Conservation (phyloP, 2,113 vertebrate genomes). For the Phocoena phocoena region DNA sequence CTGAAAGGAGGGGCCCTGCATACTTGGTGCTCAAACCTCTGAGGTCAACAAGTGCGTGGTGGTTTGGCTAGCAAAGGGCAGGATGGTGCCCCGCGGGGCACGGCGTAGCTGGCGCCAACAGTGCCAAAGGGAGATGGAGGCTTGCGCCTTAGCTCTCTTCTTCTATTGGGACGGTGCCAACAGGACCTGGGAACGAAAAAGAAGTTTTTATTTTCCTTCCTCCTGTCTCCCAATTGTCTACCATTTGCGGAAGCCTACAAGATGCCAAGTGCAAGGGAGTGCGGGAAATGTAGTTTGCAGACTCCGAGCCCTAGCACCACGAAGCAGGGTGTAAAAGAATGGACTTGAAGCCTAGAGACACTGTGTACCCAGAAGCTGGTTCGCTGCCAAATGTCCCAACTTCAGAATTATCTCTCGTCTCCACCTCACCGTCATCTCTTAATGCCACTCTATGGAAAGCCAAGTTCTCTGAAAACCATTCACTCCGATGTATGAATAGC, state of each 20-base stretch:
- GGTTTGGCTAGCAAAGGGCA: not conserved
- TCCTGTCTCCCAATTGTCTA: not conserved
- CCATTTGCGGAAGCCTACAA: not conserved
- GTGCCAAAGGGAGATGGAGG: not conserved
- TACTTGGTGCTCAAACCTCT: not conserved
- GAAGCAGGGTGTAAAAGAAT: not conserved
- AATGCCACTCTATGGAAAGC: not conserved
- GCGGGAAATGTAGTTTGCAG: not conserved
- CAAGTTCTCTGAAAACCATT: not conserved
- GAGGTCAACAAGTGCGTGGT: not conserved
- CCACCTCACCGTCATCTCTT: not conserved
- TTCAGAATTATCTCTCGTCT: not conserved
- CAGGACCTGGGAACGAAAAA: not conserved
- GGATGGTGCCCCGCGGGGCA: not conserved
- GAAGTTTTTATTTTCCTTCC: not conserved
- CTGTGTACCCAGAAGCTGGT: not conserved
- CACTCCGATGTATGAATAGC: not conserved
- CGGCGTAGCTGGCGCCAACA: fast-evolving
- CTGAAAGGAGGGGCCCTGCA: not conserved
- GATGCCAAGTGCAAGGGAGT: not conserved
- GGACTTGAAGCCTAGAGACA: not conserved
- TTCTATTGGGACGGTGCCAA: not conserved
- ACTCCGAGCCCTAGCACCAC: not conserved
- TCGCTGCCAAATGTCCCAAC: not conserved
- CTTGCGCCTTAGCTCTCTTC: not conserved